Base-by-base conservation (phyloP, 1,140 invertebrate species). In the Bombus superbus region DNA sequence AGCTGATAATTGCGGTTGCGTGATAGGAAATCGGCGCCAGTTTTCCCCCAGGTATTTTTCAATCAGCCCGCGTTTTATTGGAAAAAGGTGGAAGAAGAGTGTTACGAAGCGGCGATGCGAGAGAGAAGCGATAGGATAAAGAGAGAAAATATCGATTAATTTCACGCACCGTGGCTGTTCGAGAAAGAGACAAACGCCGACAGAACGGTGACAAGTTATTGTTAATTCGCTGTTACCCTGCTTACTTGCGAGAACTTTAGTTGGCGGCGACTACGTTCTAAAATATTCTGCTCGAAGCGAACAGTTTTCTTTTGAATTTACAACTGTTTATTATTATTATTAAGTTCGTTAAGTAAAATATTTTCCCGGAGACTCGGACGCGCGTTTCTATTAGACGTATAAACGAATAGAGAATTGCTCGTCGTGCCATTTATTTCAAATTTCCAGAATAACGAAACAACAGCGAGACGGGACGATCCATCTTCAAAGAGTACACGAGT, bases 1-100 rank as follows among this genome's bases (percentile, higher is more conserved):
- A 64, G 32, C 69, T 18, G 62, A 62, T 76, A 88, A 74, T 53
- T 53, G 47, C 47, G 47, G 47, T 38, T 79, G n/a, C 64, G 32
- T 68, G 42, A 73, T 66, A 44, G 32, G 15, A 57, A 28, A 75
- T 87, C 62, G 42, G 44, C 11, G n/a, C 8, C 40, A 42, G 59
- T 74, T 69, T 57, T 28, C 59, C 53, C 80, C 53, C 2, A 47
- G 64, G 28, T 66, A 85, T 85, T 88, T 85, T 88, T 77, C 83
- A 83, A 77, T 77, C 47, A 78, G 66, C 42, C 10, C 64, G 64
- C 18, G 15, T 71, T 88, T 87, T 75, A 80, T 88, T 79, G 85
- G 72, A 78, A 74, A 78, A 66, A 71, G 64, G 64, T 47, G 32
- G 53, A 42, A 47, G 11, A 53, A 35, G 79, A 68, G 9, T 53